Base-by-base conservation (phyloP, 2,797 vertebrate species). In the Sternarchorhynchus goeldii region DNA sequence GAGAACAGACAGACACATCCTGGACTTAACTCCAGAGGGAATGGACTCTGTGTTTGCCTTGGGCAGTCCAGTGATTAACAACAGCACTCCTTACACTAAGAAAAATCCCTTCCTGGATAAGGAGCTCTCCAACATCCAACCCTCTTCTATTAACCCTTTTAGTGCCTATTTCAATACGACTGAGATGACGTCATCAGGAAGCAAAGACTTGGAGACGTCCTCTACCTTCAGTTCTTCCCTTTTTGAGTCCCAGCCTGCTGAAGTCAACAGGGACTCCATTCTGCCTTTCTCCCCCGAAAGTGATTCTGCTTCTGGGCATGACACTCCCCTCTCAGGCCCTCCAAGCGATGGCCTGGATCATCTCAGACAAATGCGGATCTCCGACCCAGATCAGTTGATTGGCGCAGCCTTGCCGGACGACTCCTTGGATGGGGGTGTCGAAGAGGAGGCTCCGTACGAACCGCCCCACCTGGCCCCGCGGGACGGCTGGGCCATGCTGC, bases 401-500 rank as follows among this genome's bases (percentile, higher is more conserved):
- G 90, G 81, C 62, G 31, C 84, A 0, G 2, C 86, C 17, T 75
- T 94, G 56, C 92, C 93, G 2, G 94, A 95, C 25, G 94, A 95
- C 75, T 88, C 91, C 0, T 12, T 77, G 18, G 86, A 90, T 57
- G 86, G 85, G 4, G 83, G 79, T 68, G 90, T 93, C 7, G 80
- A 39, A 0, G 83, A 76, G 18, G 84, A 86, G 56, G 71, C 80
- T 63, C 76, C 74, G 0, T 89, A 90, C 58, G 85, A 85, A n/a
- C 88, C 92, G 0, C 78, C 85, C 29, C 88, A 87, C 62, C 83
- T 91, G 86, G 89, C 83, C 56, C 85, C 89, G 60, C 92, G 86
- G 75, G 93, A 95, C 6, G 95, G 95, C 62, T 96, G 95, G 95
- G 90, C 94, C 67, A 94, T 96, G 94, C 95, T 96, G 91, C 90